Evolutionary conservation across 2,888 invertebrate genomes (phyloP).

Genomic region (Drosophila dives): DNA sequence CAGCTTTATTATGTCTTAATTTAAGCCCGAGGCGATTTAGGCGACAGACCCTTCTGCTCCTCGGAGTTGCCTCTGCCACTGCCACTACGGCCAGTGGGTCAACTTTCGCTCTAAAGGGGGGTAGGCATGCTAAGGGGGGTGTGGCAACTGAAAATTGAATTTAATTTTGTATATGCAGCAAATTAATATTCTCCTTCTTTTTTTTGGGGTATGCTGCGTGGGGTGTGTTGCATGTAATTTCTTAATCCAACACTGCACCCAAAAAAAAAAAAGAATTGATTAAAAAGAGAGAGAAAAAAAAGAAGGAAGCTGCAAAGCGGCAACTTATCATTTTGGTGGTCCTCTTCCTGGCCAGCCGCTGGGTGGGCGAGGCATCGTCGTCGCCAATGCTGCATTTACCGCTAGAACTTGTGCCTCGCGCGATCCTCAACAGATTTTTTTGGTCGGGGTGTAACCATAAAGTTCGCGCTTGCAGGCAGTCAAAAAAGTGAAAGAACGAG

Average conservation of each 20-base stretch:
- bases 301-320: constrained; percentile 16
- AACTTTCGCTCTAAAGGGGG: constrained; percentile 62
- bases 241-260: constrained; percentile 68
- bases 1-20: constrained; percentile 83
- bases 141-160: constrained; percentile 66
- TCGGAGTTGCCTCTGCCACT: neutral
- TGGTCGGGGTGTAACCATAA: constrained; percentile 80
- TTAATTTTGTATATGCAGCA: constrained; percentile 63
- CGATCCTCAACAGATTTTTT: constrained; percentile 66
- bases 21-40: constrained; percentile 70
- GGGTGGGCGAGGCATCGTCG: constrained; percentile 67
- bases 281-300: neutral
- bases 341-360: constrained; percentile 26
- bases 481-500: constrained; percentile 72
- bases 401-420: constrained; percentile 60
- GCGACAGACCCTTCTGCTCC: constrained; percentile 44
- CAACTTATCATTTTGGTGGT: constrained; percentile 71
- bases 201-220: constrained; percentile 66
- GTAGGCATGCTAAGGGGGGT: constrained; percentile 6
- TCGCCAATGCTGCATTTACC: constrained; percentile 71
- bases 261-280: constrained; percentile 5
- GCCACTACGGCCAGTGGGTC: constrained; percentile 63
- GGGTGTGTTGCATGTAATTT: constrained; percentile 69
- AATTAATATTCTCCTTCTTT: constrained; percentile 71
- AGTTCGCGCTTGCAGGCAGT: constrained; percentile 78